Evolutionary conservation across 2,888 invertebrate genomes (phyloP).

Genomic region (Synanthedon tipuliformis): DNA sequence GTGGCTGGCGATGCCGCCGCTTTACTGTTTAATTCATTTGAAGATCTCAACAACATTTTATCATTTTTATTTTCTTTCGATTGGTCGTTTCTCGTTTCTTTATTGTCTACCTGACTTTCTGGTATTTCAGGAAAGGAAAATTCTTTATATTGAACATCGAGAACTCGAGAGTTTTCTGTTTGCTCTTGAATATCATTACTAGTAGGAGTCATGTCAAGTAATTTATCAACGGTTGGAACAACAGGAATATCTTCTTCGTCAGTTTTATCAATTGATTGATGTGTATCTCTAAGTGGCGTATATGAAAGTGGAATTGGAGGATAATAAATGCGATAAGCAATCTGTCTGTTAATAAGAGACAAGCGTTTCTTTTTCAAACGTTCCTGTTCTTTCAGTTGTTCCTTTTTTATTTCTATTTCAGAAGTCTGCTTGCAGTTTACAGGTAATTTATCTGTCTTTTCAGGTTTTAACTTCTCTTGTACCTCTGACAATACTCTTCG

Average conservation of each 20-base stretch:
- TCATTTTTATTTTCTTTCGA: constrained; percentile 4
- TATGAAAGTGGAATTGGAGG: constrained; percentile 40
- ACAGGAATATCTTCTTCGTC: not conserved
- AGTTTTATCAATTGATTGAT: not conserved
- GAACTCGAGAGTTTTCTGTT: no score
- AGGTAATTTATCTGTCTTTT: not conserved
- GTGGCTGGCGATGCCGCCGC: not conserved
- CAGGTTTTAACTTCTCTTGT: constrained; percentile 26
- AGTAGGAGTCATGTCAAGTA: no score
- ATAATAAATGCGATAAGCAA: constrained; percentile 19
- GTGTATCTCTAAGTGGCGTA: constrained; percentile 14
- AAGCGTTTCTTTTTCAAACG: constrained; percentile 38
- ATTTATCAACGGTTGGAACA: no score
- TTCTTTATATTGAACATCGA: not conserved
- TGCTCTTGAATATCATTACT: no score
- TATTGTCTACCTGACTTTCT: constrained; percentile 19
- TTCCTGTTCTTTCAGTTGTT: constrained; percentile 17
- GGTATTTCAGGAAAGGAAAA: not conserved
- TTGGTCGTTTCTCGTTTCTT: constrained; percentile 7
- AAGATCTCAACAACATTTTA: constrained; percentile 31
- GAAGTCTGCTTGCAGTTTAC: constrained; percentile 1
- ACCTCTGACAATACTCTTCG: constrained; percentile 33
- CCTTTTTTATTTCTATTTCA: constrained; percentile 10
- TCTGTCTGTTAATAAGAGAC: constrained; percentile 38
- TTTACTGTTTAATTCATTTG: constrained; percentile 19